Conservation (phyloP, 2,797 vertebrate genomes). For the Lepilemur ruficaudatus region DNA sequence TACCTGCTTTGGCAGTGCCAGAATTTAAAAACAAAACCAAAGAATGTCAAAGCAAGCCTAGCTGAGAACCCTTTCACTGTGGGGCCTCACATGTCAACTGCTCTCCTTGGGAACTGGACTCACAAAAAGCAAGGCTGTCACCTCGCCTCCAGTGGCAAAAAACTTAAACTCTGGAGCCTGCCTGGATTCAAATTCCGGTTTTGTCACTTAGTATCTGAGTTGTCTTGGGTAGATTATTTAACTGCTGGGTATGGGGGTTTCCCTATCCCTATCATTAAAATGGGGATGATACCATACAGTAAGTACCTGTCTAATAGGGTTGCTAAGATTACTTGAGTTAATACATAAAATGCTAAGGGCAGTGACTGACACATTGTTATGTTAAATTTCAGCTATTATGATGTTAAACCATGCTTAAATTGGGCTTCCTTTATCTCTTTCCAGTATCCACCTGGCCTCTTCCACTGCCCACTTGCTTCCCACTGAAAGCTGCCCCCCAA, state of each 20-base stretch:
- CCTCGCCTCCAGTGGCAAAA: not conserved
- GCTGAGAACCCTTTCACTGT: not conserved
- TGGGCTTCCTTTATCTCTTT: not conserved
- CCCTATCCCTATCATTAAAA: not conserved
- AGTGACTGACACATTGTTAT: not conserved
- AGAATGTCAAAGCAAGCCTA: not conserved
- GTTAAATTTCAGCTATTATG: not conserved
- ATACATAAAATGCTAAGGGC: not conserved
- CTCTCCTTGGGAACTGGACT: not conserved
- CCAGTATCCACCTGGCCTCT: slow-evolving; percentile 35
- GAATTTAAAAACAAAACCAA: slow-evolving; percentile 35
- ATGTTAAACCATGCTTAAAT: not conserved
- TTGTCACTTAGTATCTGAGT: not conserved
- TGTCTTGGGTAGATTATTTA: not conserved
- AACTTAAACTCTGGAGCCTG: not conserved
- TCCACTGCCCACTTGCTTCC: slow-evolving; percentile 40
- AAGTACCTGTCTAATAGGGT: not conserved
- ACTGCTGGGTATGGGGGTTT: not conserved
- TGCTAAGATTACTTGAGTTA: not conserved
- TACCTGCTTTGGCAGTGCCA: not conserved
- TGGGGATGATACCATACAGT: not conserved
- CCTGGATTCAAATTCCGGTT: slow-evolving; percentile 2
- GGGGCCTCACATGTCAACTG: not conserved
- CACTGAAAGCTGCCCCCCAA: slow-evolving; percentile 43
- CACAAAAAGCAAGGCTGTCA: slow-evolving; percentile 45